phyloP scores from a whole-genome alignment of 2,797 vertebrate species.

The Tauraco hartlaubi region DNA sequence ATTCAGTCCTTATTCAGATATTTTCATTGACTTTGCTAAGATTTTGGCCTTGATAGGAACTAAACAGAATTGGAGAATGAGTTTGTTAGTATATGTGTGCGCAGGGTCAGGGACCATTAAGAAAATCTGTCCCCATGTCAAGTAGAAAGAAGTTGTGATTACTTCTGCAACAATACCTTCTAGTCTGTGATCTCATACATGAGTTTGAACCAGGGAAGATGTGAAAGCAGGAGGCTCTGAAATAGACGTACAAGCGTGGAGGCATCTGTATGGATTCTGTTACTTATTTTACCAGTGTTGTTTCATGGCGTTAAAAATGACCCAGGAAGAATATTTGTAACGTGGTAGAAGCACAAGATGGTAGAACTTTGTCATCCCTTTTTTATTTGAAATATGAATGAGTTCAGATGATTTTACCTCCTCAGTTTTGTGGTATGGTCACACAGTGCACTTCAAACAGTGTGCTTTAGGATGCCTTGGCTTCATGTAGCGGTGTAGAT shows the following conservation, averaged over 20 bases:
- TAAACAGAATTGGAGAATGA: neutral
- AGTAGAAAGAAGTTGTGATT: neutral
- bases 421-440: neutral
- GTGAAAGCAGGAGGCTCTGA: neutral
- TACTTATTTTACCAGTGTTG: neutral
- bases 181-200: neutral
- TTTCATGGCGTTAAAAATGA: constrained; percentile 23
- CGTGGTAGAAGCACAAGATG: neutral
- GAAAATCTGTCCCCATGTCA: neutral
- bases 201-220: neutral
- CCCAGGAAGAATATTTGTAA: neutral
- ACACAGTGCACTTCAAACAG: neutral
- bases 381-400: neutral
- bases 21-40: neutral
- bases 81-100: neutral
- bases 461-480: neutral
- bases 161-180: neutral
- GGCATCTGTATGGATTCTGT: neutral
- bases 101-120: neutral
- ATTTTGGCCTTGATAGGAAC: neutral
- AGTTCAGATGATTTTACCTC: neutral
- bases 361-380: neutral
- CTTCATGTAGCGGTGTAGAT: neutral
- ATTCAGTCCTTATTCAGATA: neutral
- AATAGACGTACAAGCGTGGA: neutral